Evolutionary conservation across 2,888 invertebrate species (phyloP).

Genomic region (Brenthis ino): DNA sequence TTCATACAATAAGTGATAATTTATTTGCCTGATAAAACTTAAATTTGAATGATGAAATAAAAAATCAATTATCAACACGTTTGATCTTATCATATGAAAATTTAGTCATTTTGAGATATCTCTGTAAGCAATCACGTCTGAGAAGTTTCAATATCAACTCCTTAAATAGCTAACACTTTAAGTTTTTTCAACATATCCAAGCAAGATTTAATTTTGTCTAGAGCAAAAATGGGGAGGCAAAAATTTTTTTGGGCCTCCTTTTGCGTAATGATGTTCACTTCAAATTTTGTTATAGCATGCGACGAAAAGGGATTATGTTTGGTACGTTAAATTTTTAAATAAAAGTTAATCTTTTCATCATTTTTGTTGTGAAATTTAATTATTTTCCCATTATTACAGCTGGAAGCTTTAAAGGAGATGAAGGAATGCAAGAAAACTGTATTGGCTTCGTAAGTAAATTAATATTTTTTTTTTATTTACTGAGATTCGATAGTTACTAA

Average conservation of each 20-base stretch:
- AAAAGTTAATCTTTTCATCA: neutral
- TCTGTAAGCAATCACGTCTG: conserved; percentile 36
- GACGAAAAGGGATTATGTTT: conserved; percentile 67
- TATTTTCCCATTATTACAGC: conserved; percentile 50
- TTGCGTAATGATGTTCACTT: conserved; percentile 54
- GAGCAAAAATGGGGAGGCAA: conserved; percentile 61
- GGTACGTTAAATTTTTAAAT: conserved; percentile 50
- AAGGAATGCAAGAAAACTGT: conserved; percentile 72
- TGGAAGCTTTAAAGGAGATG: conserved; percentile 70
- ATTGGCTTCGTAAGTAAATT: conserved; percentile 62
- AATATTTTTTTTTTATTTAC: conserved; percentile 2
- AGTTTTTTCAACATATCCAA: conserved; percentile 39
- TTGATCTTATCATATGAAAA: conserved; percentile 44
- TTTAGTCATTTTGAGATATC: conserved; percentile 36
- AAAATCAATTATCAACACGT: conserved; percentile 43
- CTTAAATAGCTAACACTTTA: conserved; percentile 39
- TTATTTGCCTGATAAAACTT: neutral
- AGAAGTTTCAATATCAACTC: conserved; percentile 36
- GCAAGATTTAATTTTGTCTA: conserved; percentile 38
- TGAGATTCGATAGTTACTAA: conserved; percentile 4
- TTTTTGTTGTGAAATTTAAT: neutral
- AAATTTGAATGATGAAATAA: conserved; percentile 4
- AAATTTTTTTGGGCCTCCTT: conserved; percentile 68
- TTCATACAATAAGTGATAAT: neutral
- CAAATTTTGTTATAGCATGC: conserved; percentile 57